phyloP scores from a whole-genome alignment of 2,888 invertebrate genomes.

The Junonia oenone region DNA sequence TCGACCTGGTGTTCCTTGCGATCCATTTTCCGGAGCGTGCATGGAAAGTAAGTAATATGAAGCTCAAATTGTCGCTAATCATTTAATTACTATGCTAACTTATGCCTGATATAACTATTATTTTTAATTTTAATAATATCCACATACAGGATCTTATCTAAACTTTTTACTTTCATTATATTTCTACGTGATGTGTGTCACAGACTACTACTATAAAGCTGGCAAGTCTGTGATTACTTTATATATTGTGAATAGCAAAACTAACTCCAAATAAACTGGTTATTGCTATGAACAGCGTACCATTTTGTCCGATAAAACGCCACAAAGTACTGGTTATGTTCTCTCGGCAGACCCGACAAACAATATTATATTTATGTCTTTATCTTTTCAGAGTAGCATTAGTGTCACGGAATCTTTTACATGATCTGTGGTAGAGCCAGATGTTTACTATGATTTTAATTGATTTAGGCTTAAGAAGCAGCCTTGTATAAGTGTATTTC shows the following conservation, averaged over 20 bases:
- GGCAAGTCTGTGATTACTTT: constrained; percentile 49
- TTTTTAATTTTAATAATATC: constrained; percentile 15
- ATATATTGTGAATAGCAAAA: constrained; percentile 68
- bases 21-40: constrained; percentile 89
- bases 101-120: constrained; percentile 24
- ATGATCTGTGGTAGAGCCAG: constrained; percentile 25
- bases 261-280: constrained; percentile 79
- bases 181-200: constrained; percentile 25
- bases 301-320: constrained; percentile 78
- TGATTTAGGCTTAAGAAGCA: constrained; percentile 37
- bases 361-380: constrained; percentile 33
- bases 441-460: constrained; percentile 10
- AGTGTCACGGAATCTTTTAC: constrained; percentile 13
- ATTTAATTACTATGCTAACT: constrained; percentile 13
- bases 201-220: constrained; percentile 52
- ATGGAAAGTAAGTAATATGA: constrained; percentile 85
- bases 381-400: constrained; percentile 28
- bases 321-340: constrained; percentile 72
- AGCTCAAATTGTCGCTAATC: constrained; percentile 9
- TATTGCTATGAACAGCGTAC: constrained; percentile 67
- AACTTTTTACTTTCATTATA: constrained; percentile 27
- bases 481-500: background rate
- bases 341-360: constrained; percentile 73
- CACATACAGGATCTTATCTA: constrained; percentile 20
- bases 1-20: constrained; percentile 87